Evolutionary conservation across 2,113 vertebrate genomes (phyloP).

Genomic region (Daboia siamensis): DNA sequence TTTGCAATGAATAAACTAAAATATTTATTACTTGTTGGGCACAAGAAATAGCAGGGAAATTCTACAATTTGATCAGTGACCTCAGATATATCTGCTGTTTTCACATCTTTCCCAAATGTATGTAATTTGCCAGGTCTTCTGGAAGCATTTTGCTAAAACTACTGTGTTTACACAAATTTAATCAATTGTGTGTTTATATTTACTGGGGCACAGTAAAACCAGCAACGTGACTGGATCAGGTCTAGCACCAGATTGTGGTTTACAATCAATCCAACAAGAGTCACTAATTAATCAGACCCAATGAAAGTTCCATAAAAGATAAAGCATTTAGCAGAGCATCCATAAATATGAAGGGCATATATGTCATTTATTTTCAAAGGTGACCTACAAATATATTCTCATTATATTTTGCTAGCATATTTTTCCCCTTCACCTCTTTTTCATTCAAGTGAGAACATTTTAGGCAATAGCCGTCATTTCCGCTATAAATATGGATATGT

Average conservation of each 20-base stretch:
- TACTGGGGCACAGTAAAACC: constrained; percentile 70
- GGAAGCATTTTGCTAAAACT: constrained; percentile 58
- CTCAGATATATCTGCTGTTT: constrained; percentile 47
- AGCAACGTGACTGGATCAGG: constrained; percentile 70
- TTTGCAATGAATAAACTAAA: neutral
- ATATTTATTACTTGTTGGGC: constrained; percentile 36
- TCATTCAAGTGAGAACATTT: neutral
- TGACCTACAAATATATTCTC: constrained; percentile 30
- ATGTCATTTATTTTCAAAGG: constrained; percentile 20
- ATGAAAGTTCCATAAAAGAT: constrained; percentile 67
- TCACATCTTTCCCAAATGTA: constrained; percentile 46
- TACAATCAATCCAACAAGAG: constrained; percentile 69
- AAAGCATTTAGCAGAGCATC: constrained; percentile 41
- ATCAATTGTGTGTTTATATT: constrained; percentile 59
- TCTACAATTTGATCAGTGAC: neutral
- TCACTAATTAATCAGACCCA: constrained; percentile 77
- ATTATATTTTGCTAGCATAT: neutral
- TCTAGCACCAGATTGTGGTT: constrained; percentile 73
- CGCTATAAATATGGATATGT: neutral
- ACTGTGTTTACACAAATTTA: constrained; percentile 71
- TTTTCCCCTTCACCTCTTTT: neutral
- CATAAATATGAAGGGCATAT: constrained; percentile 53
- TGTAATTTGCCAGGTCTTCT: constrained; percentile 48
- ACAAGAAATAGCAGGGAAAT: constrained; percentile 45
- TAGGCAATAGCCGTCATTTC: neutral